Evolutionary conservation across 64 coral and sea anemone genomes (phyloP).

Genomic region (Acropora yongei): DNA sequence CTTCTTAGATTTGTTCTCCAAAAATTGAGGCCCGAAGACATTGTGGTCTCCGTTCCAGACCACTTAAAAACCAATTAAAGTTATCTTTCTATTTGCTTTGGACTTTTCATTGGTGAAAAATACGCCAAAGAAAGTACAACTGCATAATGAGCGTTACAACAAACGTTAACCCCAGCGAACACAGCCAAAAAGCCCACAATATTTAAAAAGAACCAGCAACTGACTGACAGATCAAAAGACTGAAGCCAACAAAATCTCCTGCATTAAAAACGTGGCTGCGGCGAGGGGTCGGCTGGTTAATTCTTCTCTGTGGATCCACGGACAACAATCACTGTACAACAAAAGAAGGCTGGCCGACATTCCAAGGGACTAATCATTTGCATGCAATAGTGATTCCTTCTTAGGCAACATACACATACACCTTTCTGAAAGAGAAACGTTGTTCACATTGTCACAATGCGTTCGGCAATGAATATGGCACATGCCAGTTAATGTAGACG

Average conservation of each 20-base stretch:
- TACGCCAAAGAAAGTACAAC: background rate
- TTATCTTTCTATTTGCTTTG: background rate
- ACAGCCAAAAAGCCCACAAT: background rate
- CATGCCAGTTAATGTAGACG: too few species aligned
- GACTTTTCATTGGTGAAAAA: background rate
- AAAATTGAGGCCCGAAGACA: background rate
- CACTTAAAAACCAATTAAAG: background rate
- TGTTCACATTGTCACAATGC: background rate
- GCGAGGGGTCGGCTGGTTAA: background rate
- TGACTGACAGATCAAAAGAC: background rate
- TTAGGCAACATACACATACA: slow-evolving; percentile 87
- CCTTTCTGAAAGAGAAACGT: slow-evolving; percentile 53
- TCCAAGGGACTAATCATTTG: background rate
- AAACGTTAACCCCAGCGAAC: background rate
- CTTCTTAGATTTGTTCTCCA: background rate
- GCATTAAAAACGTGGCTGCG: background rate
- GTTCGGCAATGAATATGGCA: too few species aligned
- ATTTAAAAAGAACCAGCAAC: background rate
- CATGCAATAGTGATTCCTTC: background rate
- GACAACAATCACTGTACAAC: background rate
- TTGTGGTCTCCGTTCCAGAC: background rate
- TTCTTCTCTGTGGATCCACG: background rate
- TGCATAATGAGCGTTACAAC: background rate
- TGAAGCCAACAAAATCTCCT: background rate
- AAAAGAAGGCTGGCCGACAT: background rate